Evolutionary conservation across 2,113 vertebrate species (phyloP).

Genomic region (Chinchilla lanigera): DNA sequence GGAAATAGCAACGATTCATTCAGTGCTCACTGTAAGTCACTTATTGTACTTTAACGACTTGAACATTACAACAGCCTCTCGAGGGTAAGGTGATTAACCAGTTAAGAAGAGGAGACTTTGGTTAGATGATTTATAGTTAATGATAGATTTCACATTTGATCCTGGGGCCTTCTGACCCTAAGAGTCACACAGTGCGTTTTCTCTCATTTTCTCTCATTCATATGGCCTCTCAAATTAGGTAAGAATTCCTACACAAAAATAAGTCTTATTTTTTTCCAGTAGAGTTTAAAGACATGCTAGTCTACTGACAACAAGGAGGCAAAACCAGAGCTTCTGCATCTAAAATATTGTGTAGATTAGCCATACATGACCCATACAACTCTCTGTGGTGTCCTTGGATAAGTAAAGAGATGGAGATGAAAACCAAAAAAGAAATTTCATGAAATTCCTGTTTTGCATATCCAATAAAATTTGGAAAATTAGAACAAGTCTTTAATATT

Average conservation of each 20-base stretch:
- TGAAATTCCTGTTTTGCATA: slow-evolving; percentile 35
- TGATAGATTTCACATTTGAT: neutral
- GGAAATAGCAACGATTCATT: neutral
- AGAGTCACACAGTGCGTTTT: no score
- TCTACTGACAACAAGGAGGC: neutral
- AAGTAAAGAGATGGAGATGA: slow-evolving; percentile 38
- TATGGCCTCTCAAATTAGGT: neutral
- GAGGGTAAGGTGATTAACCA: neutral
- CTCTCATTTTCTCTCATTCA: slow-evolving; percentile 24
- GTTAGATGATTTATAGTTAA: neutral
- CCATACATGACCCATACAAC: neutral
- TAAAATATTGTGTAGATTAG: neutral
- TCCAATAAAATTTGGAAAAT: slow-evolving; percentile 11
- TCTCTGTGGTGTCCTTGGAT: neutral
- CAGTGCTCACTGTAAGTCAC: neutral
- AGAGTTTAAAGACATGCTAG: slow-evolving; percentile 10
- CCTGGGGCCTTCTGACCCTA: neutral
- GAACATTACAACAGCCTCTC: neutral
- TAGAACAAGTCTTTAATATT: slow-evolving; percentile 50
- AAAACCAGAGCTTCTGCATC: neutral
- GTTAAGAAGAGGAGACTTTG: neutral
- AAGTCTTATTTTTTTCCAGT: neutral
- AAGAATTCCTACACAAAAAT: neutral
- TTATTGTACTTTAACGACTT: slow-evolving; percentile 8
- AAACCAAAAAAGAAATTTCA: slow-evolving; percentile 34